Base-by-base conservation (phyloP, 2,797 vertebrate genomes). In the Ispidina lecontei region DNA sequence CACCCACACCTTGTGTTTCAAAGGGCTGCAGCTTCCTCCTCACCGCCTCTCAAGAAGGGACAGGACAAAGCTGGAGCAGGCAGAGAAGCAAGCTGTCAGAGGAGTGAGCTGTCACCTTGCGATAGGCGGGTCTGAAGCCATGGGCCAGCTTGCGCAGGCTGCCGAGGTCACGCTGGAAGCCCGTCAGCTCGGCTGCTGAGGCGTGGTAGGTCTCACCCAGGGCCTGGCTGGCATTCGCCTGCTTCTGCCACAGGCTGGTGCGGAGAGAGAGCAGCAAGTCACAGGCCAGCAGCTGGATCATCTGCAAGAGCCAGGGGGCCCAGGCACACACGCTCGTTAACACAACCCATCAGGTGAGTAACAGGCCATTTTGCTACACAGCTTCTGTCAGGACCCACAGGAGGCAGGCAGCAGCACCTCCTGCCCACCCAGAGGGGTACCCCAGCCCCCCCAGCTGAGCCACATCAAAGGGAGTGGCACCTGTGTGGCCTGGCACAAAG, bases 151-250 rank as follows among this genome's bases (percentile, higher is more conserved):
- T 98, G 89, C 99, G 97, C 78, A 99, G 97, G 15, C 98, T 98
- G 86, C 99, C 99, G 14, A 99, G 98, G 97, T 99, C 99, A 1
- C 98, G 98, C 95, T 99, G 99, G 97, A 99, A 99, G 84, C 99
- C 99, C 0, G 99, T 98, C 95, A 99, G 94, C 94, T 99, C 98
- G 0, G 98, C 95, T 14, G 98, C 98, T 0, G 98, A 98, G 4
- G 98, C 98, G 0, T 98, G 99, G 94, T 98, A 98, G 5, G 98
- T 98, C 90, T 99, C 99, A 14, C 99, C 99, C 44, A 99, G 97
- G n/a, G 96, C 95, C 97, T 98, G 97, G 95, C 97, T 97, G 95
- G 96, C 41, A 0, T 92, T 96, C 0, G 96, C 96, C 94, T 98
- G 98, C 95, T 98, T 98, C 96, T 99, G 99, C 99, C 99, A 99